phyloP scores from a whole-genome alignment of 23 tunicate genomes.

The Ciona savignyi region DNA sequence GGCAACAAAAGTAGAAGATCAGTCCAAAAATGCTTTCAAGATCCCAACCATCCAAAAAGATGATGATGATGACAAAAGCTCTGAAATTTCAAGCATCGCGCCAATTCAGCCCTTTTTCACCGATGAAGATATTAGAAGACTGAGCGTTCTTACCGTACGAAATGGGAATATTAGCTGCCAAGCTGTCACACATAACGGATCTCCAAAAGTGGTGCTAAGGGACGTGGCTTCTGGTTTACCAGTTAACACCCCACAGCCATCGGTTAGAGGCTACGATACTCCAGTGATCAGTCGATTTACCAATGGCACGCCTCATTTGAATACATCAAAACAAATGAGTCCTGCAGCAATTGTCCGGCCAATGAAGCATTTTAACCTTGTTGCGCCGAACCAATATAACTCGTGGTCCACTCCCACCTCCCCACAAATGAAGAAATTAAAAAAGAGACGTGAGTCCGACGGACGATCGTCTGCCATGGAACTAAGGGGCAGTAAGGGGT shows the following conservation, averaged over 20 bases:
- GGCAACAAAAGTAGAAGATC: background rate
- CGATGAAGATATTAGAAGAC: background rate
- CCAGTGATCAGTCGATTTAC: too few species aligned
- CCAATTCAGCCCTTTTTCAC: background rate
- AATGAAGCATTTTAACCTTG: background rate
- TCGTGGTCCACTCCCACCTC: constrained; percentile 15
- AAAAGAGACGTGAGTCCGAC: constrained; percentile 3
- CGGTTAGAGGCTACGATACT: background rate
- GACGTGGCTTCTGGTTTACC: background rate
- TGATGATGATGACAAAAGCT: background rate
- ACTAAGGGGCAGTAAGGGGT: too few species aligned
- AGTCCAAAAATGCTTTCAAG: background rate
- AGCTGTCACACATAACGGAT: background rate
- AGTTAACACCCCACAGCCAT: background rate
- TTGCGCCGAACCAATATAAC: background rate
- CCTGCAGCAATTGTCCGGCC: background rate
- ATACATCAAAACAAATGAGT: background rate
- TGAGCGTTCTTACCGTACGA: constrained; percentile 16
- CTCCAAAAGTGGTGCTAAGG: background rate
- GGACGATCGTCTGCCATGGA: constrained; percentile 9
- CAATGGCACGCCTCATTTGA: background rate
- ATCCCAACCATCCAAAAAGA: background rate
- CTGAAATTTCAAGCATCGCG: background rate
- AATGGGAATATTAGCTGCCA: constrained; percentile 14
- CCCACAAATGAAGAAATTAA: background rate